phyloP scores from a whole-genome alignment of 1,140 invertebrate genomes.

The Lerema accius region DNA sequence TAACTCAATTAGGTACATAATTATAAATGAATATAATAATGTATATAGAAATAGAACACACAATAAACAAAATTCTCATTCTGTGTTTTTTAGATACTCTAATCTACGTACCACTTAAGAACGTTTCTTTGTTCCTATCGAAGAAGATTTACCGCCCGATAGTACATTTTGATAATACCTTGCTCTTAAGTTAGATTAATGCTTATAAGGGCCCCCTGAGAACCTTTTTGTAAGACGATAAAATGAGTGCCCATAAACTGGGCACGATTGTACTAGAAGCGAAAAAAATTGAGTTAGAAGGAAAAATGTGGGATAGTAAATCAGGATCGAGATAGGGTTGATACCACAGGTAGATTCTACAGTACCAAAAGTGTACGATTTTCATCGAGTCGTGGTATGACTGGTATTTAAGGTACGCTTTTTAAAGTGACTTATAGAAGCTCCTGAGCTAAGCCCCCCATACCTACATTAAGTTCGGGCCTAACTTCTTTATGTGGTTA shows the following conservation, averaged over 20 bases:
- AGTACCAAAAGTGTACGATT: too few species aligned
- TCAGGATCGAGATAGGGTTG: conserved; percentile 8
- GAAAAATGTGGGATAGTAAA: conserved; percentile 22
- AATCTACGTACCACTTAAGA: not conserved
- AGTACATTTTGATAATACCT: not conserved
- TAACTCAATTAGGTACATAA: too few species aligned
- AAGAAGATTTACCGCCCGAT: not conserved
- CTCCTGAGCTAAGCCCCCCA: too few species aligned
- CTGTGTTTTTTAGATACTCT: not conserved
- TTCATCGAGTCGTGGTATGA: too few species aligned
- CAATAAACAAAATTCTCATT: too few species aligned
- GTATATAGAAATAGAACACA: too few species aligned
- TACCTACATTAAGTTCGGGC: too few species aligned
- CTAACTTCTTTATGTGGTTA: too few species aligned
- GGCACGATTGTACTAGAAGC: conserved; percentile 26
- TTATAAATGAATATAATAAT: too few species aligned
- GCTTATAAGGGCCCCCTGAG: conserved; percentile 15
- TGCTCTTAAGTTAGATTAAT: conserved; percentile 30
- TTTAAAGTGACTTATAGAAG: too few species aligned
- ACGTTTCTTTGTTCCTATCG: not conserved
- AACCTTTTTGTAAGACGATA: conserved; percentile 34
- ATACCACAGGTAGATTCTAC: too few species aligned
- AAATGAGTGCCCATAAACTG: conserved; percentile 42
- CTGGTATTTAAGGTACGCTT: too few species aligned
- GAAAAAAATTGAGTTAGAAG: conserved; percentile 27